These are phyloP conservation scores for Chiridota heheva DNA, from an alignment of 35 echinoderm and acorn worm genomes.

Conservation along the genomic window DNA sequence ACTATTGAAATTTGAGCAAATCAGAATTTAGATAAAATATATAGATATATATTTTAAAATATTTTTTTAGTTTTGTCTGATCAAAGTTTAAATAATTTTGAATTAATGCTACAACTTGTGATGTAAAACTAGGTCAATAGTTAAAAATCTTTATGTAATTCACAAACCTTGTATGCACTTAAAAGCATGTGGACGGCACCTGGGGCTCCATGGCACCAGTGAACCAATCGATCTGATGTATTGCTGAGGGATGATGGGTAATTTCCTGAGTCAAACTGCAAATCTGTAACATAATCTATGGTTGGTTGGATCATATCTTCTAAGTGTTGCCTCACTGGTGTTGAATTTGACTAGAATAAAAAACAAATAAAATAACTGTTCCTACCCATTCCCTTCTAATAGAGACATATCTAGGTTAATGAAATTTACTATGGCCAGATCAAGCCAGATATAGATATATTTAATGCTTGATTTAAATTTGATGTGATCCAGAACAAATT, in stretches of 20 bases:
- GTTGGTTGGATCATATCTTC: constrained; percentile 69
- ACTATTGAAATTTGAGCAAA: not conserved
- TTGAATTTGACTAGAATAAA: not conserved
- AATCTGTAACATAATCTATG: constrained; percentile 62
- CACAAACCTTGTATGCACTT: constrained; percentile 77
- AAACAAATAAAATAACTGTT: not conserved
- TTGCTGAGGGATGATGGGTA: constrained; percentile 93
- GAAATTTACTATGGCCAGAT: too few species aligned
- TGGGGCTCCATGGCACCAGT: constrained; percentile 96
- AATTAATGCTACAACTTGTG: not conserved
- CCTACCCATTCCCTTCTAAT: too few species aligned
- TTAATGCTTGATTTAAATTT: too few species aligned
- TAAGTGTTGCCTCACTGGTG: constrained; percentile 16
- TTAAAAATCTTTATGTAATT: not conserved
- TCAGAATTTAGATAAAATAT: not conserved
- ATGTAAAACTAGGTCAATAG: not conserved
- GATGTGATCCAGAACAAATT: too few species aligned
- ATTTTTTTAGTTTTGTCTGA: not conserved
- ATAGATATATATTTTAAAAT: not conserved
- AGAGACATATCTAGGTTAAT: too few species aligned
- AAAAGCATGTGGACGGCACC: constrained; percentile 85
- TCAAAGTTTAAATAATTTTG: not conserved
- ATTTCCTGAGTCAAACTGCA: constrained; percentile 83
- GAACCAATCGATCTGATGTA: constrained; percentile 69
- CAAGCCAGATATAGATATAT: too few species aligned